These are phyloP conservation scores for Drosophila erecta DNA, from an alignment of 1,140 invertebrate species.

Conservation along the genomic window DNA sequence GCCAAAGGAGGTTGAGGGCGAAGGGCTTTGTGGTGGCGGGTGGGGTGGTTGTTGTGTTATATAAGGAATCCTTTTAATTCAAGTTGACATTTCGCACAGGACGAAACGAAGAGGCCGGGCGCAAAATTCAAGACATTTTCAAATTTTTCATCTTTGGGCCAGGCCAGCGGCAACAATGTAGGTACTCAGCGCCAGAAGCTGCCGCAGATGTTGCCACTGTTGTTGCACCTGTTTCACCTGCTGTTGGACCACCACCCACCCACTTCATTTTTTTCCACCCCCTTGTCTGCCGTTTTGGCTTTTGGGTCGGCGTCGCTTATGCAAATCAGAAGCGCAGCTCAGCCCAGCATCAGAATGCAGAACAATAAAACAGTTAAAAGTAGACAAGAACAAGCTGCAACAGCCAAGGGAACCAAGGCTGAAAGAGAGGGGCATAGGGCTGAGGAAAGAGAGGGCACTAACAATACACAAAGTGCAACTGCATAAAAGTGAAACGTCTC, in stretches of 20 bases:
- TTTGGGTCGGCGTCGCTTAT: constrained; percentile 78
- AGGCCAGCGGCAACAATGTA: constrained; percentile 70
- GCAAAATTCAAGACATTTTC: constrained; percentile 80
- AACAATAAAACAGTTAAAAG: constrained; percentile 84
- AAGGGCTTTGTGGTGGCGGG: constrained; percentile 24
- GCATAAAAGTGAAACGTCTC: constrained; percentile 83
- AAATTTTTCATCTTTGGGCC: constrained; percentile 81
- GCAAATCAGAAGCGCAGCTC: constrained; percentile 72
- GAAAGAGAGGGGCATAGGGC: constrained; percentile 11
- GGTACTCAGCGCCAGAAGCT: constrained; percentile 63
- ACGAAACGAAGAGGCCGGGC: constrained; percentile 18
- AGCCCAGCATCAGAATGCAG: constrained; percentile 59
- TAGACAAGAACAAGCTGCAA: constrained; percentile 77
- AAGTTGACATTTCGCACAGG: constrained; percentile 82
- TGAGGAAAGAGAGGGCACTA: constrained; percentile 43
- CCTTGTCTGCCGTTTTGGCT: constrained; percentile 49
- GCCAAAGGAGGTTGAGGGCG: constrained; percentile 1
- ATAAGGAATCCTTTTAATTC: constrained; percentile 83
- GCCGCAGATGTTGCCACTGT: constrained; percentile 7
- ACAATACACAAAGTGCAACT: constrained; percentile 83
- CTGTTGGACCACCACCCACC: neutral
- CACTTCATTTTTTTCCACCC: neutral
- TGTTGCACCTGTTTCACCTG: constrained; percentile 49
- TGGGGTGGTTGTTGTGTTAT: constrained; percentile 64
- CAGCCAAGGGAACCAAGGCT: neutral